Evolutionary conservation across 2,888 invertebrate genomes (phyloP), one percentile per base, ranked within the genome.

Genomic region (Papilio demoleus): DNA sequence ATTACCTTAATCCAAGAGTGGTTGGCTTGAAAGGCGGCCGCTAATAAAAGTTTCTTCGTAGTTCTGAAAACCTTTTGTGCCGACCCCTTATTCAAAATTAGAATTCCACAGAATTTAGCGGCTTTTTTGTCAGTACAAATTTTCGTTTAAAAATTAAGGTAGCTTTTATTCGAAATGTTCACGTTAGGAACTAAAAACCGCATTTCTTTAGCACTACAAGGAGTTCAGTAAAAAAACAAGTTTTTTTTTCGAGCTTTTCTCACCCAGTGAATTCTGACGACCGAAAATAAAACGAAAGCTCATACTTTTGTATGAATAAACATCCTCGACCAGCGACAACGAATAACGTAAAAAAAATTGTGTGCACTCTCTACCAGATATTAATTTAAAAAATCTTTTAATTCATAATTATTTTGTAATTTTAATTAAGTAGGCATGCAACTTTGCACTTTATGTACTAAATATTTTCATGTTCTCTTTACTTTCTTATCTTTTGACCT

Each of bases 221-320:
- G 38, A 17, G 38, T 64, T 64, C 27, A 17, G 34, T 53, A 53
- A 24, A 36, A 53, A 38, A 40, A 24, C 34, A 12, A 24, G 22
- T 9, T 24, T 40, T 65, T n/a, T n/a, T 56, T 38, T 24, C 5
- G 22, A 34, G 8, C 53, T 27, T 19, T 64, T 38, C 8, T 64
- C 36, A 9, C 14, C 40, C 42, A 24, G 19, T 42, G 27, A 65
- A 65, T 56, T 42, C 56, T 56, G 38, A 17, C 56, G 31, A 65
- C 40, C 31, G 40, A 65, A 65, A 65, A 65, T 64, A 56, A 38
- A 65, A 65, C 38, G 56, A 56, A 65, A 65, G 19, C 17, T 17
- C 40, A 56, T 56, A 53, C 27, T 38, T 65, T 19, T 65, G 24
- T 65, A 53, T 65, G 40, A 65, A 65, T 56, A 65, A 65, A 24